Percentiles rank a stretch among this genome's conserved stretches.
These are phyloP conservation scores for Camponotus floridanus DNA, from an alignment of 1,140 invertebrate genomes.

Conservation along the genomic window DNA sequence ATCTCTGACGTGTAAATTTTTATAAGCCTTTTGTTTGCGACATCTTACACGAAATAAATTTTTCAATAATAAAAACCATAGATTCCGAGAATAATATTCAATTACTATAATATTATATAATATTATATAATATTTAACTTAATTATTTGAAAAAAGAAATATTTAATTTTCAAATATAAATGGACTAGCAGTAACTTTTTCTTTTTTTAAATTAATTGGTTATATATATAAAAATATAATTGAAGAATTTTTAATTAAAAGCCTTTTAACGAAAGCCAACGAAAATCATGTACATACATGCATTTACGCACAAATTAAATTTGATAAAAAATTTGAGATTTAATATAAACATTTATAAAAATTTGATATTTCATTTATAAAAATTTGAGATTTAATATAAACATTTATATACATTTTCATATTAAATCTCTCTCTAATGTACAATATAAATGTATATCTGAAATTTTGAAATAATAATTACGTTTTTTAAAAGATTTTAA, in stretches of 20 bases:
- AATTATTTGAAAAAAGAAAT: neutral
- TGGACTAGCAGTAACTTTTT: neutral
- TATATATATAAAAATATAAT: neutral
- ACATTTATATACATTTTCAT: neutral
- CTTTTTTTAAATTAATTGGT: neutral
- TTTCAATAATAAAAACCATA: neutral
- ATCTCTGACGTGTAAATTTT: neutral
- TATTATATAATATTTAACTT: neutral
- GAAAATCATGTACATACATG: too few species aligned
- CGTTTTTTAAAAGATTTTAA: neutral
- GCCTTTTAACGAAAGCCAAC: neutral
- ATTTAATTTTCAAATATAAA: neutral
- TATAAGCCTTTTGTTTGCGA: neutral
- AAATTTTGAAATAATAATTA: neutral
- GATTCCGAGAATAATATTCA: neutral
- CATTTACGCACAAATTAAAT: neutral
- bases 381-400: neutral
- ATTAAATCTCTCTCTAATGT: neutral
- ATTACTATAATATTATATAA: neutral
- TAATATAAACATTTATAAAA: neutral
- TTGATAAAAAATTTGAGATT: neutral
- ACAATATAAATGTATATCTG: neutral
- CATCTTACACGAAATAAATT: neutral
- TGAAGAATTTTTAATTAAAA: neutral
- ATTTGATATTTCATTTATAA: neutral